Conservation (phyloP, 2,113 vertebrate species). For the Elaphurus davidianus region DNA sequence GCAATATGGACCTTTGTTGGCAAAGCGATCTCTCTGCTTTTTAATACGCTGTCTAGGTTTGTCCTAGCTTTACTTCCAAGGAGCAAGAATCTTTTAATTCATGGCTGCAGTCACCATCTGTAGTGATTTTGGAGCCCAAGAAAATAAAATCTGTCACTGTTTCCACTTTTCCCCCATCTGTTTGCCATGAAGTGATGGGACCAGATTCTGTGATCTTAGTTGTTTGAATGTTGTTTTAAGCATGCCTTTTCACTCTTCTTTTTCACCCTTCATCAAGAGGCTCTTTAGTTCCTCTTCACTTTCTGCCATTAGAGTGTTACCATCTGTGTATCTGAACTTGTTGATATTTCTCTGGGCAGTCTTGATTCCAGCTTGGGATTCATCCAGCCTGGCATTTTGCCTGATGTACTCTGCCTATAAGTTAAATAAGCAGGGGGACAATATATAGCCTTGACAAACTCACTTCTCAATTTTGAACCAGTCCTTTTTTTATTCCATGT, state of each 20-base stretch:
- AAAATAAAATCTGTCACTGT: not conserved
- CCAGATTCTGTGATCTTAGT: not conserved
- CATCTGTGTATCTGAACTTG: not conserved
- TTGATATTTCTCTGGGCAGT: not conserved
- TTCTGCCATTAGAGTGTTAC: not conserved
- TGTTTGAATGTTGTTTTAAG: not conserved
- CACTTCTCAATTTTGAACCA: not conserved
- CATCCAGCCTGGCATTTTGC: not conserved
- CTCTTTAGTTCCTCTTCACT: not conserved
- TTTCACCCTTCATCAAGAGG: not conserved
- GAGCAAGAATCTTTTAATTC: not conserved
- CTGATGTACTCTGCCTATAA: not conserved
- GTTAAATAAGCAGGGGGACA: not conserved
- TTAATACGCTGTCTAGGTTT: not conserved
- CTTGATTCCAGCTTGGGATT: not conserved
- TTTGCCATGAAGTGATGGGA: not conserved
- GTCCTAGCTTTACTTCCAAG: not conserved
- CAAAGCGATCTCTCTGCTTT: not conserved
- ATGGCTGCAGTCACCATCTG: not conserved
- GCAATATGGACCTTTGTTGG: not conserved
- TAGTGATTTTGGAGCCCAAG: not conserved
- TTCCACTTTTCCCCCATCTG: not conserved
- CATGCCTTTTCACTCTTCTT: not conserved
- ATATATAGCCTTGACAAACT: not conserved
- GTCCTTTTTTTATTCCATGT: not conserved